Evolutionary conservation across 92 coral and sea anemone genomes (phyloP).

Genomic region (Isaurus tuberculatus): DNA sequence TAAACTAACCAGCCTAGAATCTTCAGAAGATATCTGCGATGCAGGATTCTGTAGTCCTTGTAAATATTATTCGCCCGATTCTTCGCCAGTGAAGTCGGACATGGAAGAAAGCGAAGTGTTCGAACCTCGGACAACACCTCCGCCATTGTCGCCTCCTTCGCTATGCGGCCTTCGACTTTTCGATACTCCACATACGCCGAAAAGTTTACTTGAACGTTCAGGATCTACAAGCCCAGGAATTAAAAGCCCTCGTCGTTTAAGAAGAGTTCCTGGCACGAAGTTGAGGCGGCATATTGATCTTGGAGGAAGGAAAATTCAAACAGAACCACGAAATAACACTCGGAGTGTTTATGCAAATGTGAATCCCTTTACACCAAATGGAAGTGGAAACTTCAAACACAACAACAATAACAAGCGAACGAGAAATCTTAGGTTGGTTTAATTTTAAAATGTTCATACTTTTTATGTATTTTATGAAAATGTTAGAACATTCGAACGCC

Average conservation of each 20-base stretch:
- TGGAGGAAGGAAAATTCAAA: slow-evolving; percentile 64
- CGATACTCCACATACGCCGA: slow-evolving; percentile 99
- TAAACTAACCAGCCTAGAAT: slow-evolving; percentile 55
- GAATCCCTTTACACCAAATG: slow-evolving; percentile 96
- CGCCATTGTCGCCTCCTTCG: slow-evolving; percentile 95
- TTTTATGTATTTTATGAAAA: background rate
- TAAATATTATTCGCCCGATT: slow-evolving; percentile 65
- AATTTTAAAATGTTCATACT: background rate
- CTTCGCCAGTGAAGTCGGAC: slow-evolving; percentile 69
- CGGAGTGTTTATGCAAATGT: slow-evolving; percentile 86
- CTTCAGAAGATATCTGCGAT: slow-evolving; percentile 83
- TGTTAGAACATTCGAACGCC: background rate
- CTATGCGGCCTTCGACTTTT: slow-evolving; percentile 88
- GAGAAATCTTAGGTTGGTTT: slow-evolving; percentile 71
- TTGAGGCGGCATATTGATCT: slow-evolving; percentile 70
- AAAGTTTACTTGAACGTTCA: slow-evolving; percentile 88
- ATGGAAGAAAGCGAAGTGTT: slow-evolving; percentile 49
- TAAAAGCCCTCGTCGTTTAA: slow-evolving; percentile 58
- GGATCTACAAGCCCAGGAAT: slow-evolving; percentile 65
- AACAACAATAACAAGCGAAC: slow-evolving; percentile 72
- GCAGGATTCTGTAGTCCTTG: slow-evolving; percentile 91
- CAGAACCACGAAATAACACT: slow-evolving; percentile 82
- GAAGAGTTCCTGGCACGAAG: slow-evolving; percentile 74
- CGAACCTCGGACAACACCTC: slow-evolving; percentile 57
- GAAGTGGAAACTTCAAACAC: slow-evolving; percentile 69